Evolutionary conservation across 2,888 invertebrate species (phyloP), one percentile per base, ranked within the genome.

Genomic region (Maniola hyperantus): DNA sequence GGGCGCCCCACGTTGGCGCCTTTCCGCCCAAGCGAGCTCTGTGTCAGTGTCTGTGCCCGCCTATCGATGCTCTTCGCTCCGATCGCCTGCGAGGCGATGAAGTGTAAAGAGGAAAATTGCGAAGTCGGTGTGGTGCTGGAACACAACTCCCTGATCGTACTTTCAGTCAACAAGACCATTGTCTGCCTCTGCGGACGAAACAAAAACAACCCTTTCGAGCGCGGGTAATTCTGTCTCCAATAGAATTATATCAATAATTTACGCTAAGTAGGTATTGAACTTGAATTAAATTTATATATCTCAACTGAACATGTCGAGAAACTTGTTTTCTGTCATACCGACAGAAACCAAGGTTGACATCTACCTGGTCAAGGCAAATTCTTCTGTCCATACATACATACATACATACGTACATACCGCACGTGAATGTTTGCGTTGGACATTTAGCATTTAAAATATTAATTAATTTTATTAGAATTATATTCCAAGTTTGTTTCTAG

Each of bases 101-200:
- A 92, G 92, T 93, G 93, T 86, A 92, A 92, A 88, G 92, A 91
- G 89, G 92, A 90, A 85, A 92, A 92, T 83, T 93, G 92, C 80
- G 93, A 93, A 83, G 92, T 93, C 72, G 93, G 92, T 81, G 91
- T 92, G 83, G 86, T 93, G 76, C 87, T 91, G 78, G 92, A 91
- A 79, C 90, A 87, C 84, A 91, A 92, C 82, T 92, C 92, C 67
- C 77, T 93, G 83, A 93, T 93, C 77, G 92, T 93, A 78, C 84
- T 93, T 71, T 89, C 92, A 34, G 85, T 91, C 75, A 86, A 93
- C 85, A 92, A 92, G 84, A 91, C 92, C 76, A 93, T 93, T 81
- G 87, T 93, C 83, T 93, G 93, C 85, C 88, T 90, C 71, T 93
- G 92, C 83, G 92, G 93, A 72, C 88, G 86, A 80, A 88, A 89